Percentiles rank a stretch among this genome's conserved stretches.
Conservation (phyloP, 2,113 vertebrate genomes). For the Prunella himalayana region DNA sequence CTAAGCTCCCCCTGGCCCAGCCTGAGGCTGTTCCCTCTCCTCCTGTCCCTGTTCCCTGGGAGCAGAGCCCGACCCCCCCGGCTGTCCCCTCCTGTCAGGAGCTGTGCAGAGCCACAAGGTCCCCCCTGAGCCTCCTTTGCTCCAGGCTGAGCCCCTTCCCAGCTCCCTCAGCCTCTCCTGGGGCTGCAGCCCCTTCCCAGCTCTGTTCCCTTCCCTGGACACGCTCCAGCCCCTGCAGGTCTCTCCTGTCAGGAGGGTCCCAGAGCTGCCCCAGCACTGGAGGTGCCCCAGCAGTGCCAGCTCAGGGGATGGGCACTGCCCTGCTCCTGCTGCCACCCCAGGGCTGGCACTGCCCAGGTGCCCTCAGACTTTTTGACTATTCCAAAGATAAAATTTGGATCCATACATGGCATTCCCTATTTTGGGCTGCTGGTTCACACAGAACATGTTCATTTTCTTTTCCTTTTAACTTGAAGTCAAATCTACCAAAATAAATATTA, state of each 20-base stretch:
- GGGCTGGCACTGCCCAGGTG: background rate
- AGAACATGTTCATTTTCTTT: background rate
- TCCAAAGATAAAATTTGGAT: background rate
- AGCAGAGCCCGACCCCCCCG: background rate
- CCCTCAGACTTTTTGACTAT: rapidly evolving
- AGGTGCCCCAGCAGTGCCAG: background rate
- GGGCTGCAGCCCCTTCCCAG: background rate
- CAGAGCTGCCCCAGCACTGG: background rate
- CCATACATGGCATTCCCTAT: background rate
- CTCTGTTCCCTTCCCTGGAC: background rate
- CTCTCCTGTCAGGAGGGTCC: background rate
- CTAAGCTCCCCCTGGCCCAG: background rate
- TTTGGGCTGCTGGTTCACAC: background rate
- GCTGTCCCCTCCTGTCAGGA: background rate
- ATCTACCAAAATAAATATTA: background rate
- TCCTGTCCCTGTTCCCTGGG: background rate
- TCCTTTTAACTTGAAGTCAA: background rate
- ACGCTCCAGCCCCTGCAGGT: background rate
- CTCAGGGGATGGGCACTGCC: background rate
- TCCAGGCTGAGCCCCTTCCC: background rate
- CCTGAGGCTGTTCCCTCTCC: background rate
- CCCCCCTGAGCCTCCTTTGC: background rate
- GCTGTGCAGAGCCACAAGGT: background rate
- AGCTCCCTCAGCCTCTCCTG: background rate
- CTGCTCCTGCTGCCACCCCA: background rate